Evolutionary conservation across 92 coral and sea anemone genomes (phyloP).

Genomic region (Actinernus sp.): DNA sequence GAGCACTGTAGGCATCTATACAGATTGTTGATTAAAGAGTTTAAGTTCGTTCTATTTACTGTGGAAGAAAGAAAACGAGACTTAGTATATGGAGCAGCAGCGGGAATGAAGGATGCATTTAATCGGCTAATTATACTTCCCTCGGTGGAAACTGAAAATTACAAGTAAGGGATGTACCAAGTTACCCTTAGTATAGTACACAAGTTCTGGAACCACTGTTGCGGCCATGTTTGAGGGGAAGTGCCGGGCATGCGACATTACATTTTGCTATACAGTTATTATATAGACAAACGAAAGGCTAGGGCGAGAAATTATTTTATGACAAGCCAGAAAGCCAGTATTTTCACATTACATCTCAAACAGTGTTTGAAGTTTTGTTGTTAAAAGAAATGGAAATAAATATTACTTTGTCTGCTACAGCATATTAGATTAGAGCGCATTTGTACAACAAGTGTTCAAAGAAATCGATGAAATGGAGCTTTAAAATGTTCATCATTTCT

Average conservation of each 20-base stretch:
- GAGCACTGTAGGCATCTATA: not conserved
- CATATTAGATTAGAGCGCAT: not conserved
- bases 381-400: not conserved
- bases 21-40: not conserved
- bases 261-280: not conserved
- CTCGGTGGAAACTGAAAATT: not conserved
- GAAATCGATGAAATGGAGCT: not conserved
- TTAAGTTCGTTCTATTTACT: not conserved
- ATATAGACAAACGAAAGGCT: not conserved
- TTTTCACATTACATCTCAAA: not conserved
- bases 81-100: not conserved
- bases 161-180: not conserved
- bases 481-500: no score
- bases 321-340: not conserved
- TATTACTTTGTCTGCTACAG: not conserved
- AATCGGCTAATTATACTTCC: slow-evolving; percentile 1
- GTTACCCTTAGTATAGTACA: slow-evolving; percentile 3
- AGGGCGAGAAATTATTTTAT: not conserved
- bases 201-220: not conserved
- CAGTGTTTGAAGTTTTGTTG: not conserved
- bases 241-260: not conserved
- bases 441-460: not conserved
- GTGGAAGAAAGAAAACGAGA: no score
- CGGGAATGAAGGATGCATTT: slow-evolving; percentile 6
- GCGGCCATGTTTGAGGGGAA: slow-evolving; percentile 7